Evolutionary conservation across 1,140 invertebrate genomes (phyloP), one percentile per base, ranked within the genome.

Genomic region (Drosophila rufa): DNA sequence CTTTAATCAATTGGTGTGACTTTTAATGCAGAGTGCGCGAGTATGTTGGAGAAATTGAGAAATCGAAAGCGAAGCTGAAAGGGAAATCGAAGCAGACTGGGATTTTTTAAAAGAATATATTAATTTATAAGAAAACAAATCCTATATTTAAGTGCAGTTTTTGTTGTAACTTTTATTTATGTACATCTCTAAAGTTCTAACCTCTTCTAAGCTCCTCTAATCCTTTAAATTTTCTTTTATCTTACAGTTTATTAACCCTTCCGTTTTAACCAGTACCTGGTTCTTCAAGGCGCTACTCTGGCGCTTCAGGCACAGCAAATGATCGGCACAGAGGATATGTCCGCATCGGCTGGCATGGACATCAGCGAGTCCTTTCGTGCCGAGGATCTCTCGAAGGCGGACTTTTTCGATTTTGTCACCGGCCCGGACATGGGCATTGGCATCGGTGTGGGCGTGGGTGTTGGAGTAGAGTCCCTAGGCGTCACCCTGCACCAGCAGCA

Each of bases 371-470:
- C 96, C 93, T 96, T 96, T 93, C 95, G 95, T 84, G 94, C 94
- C 92, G 95, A 96, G 93, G 95, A 96, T 83, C 93, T 96, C 73
- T 94, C 95, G 19, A 97, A 97, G 92, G 96, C 96, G 53, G 97
- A 97, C 93, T 97, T 97, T 94, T 97, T 97, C 93, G 96, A 97
- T 92, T 97, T 97, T 93, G 96, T 97, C 45, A 96, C 96, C n/a
- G 96, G 96, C 6, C 96, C 96, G 58, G 96, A 94, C 47, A 91
- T 93, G 89, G 92, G 92, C 61, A 93, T 93, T 48, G 92, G 91
- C 60, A 85, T 92, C n/a, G 91, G 91, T 9, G 92, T 93, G 17
- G 87, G 74, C 30, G 89, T 91, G 45, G 85, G 75, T 42, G 76
- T 83, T 33, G 68, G 69, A 4, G 65, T 70, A 25, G 67, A 74